Conservation (phyloP, 2,888 invertebrate species). For the Meiosimyza decipiens region DNA sequence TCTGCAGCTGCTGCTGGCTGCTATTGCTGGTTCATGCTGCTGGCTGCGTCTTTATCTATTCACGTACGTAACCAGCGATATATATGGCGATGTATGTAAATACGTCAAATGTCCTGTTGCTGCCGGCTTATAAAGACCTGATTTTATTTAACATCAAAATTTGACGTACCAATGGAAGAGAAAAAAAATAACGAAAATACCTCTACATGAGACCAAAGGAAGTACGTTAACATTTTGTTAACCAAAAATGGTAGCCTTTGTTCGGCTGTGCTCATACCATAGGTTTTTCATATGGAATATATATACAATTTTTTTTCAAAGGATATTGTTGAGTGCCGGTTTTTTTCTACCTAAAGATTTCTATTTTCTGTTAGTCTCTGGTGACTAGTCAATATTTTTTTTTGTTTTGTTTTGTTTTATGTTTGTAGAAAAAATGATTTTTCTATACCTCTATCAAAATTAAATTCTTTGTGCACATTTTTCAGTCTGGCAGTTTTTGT, state of each 20-base stretch:
- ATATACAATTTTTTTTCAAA: background rate
- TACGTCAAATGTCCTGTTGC: background rate
- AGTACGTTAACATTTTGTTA: conserved; percentile 26
- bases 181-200: too few species aligned
- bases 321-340: conserved; percentile 10
- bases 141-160: conserved; percentile 38
- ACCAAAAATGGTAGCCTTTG: background rate
- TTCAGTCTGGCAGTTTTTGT: conserved; percentile 40
- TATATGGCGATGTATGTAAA: conserved; percentile 1
- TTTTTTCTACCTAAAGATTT: background rate
- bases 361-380: conserved; percentile 38
- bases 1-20: conserved; percentile 22
- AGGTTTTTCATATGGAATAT: too few species aligned
- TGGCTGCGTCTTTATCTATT: conserved; percentile 20
- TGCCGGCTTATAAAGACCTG: conserved; percentile 15
- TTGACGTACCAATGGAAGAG: conserved; percentile 11
- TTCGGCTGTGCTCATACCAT: too few species aligned
- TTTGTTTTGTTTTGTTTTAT: conserved; percentile 31
- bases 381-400: conserved; percentile 48
- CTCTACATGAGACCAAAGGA: background rate
- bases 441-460: conserved; percentile 50
- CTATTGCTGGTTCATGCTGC: background rate
- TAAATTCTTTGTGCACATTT: conserved; percentile 44
- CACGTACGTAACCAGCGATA: conserved; percentile 1
- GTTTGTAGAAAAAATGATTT: conserved; percentile 39